phyloP scores from a whole-genome alignment of 2,797 vertebrate genomes.

The Rhinatrema bivittatum region DNA sequence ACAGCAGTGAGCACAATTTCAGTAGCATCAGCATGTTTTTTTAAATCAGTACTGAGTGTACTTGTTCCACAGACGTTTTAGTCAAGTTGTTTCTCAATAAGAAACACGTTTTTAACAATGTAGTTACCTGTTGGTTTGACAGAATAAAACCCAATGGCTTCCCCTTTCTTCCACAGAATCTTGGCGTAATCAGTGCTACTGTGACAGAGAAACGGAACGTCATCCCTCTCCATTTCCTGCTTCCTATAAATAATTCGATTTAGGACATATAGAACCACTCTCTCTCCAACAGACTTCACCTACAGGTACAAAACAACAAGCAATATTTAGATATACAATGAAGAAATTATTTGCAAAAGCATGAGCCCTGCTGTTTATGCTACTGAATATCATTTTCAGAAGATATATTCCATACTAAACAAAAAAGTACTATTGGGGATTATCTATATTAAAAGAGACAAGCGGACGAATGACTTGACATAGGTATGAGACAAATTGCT shows the following conservation, averaged over 20 bases:
- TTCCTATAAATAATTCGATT: conserved; percentile 83
- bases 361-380: neutral
- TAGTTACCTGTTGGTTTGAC: conserved; percentile 76
- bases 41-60: too few species aligned
- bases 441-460: too few species aligned
- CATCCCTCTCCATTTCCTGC: conserved; percentile 65
- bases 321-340: conserved; percentile 12
- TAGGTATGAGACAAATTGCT: too few species aligned
- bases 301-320: conserved; percentile 34
- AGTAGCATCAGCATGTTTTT: too few species aligned
- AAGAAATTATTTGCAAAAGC: neutral
- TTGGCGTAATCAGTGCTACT: conserved; percentile 69
- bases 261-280: conserved; percentile 79
- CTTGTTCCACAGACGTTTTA: too few species aligned
- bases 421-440: too few species aligned
- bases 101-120: too few species aligned
- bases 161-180: conserved; percentile 78
- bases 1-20: too few species aligned
- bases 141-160: conserved; percentile 87
- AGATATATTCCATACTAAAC: too few species aligned
- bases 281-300: conserved; percentile 74
- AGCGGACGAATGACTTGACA: too few species aligned
- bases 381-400: neutral
- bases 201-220: conserved; percentile 78
- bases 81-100: too few species aligned